Conservation (phyloP, 2,113 vertebrate genomes). For the Empidonax alnorum region DNA sequence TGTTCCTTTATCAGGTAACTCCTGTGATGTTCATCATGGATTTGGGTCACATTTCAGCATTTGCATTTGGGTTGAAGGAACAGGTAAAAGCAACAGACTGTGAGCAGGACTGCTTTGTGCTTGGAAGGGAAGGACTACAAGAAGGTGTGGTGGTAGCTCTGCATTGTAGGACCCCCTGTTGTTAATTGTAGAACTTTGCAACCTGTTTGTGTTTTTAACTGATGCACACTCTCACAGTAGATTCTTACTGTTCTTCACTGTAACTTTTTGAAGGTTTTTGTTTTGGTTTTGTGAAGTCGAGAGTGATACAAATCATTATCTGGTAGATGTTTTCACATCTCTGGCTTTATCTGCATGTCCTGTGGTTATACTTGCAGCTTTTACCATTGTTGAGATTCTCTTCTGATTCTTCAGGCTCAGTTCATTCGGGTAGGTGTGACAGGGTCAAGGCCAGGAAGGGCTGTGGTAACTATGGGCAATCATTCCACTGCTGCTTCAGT, state of each 20-base stretch:
- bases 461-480: fast-evolving
- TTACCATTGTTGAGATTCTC: not conserved
- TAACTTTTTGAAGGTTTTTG: not conserved
- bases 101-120: not conserved
- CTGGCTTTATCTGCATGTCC: not conserved
- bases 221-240: not conserved
- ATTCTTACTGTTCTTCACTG: not conserved
- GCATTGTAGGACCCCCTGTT: not conserved
- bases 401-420: not conserved
- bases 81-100: not conserved
- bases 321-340: not conserved
- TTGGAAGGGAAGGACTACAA: not conserved
- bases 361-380: not conserved
- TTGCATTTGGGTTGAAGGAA: conserved; percentile 49
- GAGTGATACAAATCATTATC: not conserved
- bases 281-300: not conserved
- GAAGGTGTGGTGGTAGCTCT: not conserved
- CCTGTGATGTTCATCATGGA: conserved; percentile 62
- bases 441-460: not conserved
- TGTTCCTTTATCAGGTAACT: conserved; percentile 38
- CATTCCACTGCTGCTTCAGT: not conserved
- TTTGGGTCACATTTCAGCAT: conserved; percentile 43
- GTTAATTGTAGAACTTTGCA: not conserved
- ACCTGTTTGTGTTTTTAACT: not conserved
- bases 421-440: not conserved